These are phyloP conservation scores for Eilema sororculum DNA, from an alignment of 2,888 invertebrate species.

Conservation along the genomic window DNA sequence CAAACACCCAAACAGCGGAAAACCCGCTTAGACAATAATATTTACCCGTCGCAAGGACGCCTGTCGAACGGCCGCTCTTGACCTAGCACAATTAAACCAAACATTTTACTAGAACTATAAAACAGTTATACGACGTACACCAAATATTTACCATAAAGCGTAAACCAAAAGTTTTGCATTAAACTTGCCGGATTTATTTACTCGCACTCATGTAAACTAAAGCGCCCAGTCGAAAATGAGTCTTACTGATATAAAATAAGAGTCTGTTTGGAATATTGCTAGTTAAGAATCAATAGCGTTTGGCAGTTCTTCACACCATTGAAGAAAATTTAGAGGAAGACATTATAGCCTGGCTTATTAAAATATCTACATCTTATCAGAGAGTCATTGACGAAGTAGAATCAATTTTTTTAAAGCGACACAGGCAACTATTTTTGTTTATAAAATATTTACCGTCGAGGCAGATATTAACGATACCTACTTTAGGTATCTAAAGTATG, in stretches of 20 bases:
- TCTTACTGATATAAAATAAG: constrained; percentile 54
- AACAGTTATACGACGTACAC: constrained; percentile 85
- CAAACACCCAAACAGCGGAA: constrained; percentile 82
- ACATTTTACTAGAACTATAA: constrained; percentile 87
- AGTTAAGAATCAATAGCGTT: constrained; percentile 51
- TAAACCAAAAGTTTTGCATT: constrained; percentile 87
- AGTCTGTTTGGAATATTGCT: constrained; percentile 39
- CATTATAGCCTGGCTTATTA: constrained; percentile 52
- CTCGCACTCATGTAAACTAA: constrained; percentile 71
- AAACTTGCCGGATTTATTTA: constrained; percentile 84
- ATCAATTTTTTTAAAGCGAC: too few relatives aligned
- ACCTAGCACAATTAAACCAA: constrained; percentile 87
- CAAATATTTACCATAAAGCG: constrained; percentile 87
- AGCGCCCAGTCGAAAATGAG: constrained; percentile 52
- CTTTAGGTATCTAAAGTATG: too few relatives aligned
- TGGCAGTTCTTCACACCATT: constrained; percentile 60
- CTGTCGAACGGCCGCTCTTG: constrained; percentile 86
- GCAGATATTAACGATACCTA: too few relatives aligned
- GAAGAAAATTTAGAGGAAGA: constrained; percentile 62
- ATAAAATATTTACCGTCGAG: too few relatives aligned
- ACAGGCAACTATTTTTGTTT: too few relatives aligned
- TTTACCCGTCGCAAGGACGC: constrained; percentile 86
- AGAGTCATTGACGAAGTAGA: too few relatives aligned
- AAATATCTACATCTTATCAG: constrained; percentile 26
- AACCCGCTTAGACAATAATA: constrained; percentile 87